Evolutionary conservation across 37 sponge, comb jelly and placozoan genomes (phyloP), one percentile per base, ranked within the genome.

Genomic region (Theonella swinhoei): DNA sequence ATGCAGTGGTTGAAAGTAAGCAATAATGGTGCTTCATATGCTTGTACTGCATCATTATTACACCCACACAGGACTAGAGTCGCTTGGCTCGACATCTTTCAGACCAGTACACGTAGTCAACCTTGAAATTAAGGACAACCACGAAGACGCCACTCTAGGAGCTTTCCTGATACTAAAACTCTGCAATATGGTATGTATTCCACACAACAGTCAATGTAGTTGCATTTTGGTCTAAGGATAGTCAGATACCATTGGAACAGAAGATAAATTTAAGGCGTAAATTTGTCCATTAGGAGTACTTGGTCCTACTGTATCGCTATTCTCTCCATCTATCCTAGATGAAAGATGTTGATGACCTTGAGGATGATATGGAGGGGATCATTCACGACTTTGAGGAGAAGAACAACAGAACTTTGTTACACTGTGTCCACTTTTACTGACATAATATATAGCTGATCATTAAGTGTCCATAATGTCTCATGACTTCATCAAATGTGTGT

Each of bases 71-170:
- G 90, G 71, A 4, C 70, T 95, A 1, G 88, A 90, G 79, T 75
- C 78, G 25, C 63, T 81, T 24, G 88, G 85, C 29, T 38, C 67
- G 28, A 42, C 58, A 40, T 33, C 76, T 35, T 90, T 70, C 73
- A 81, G 38, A 32, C 89, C 95, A 39, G 95, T 90, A 8, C 97
- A 98, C 40, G 83, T 98, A 1, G 84, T 98, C 66, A 98, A 98
- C 72, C 73, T 98, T 24, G 95, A 98, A 1, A 76, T 98, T n/a
- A 89, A 88, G 74, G 99, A 98, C 83, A 98, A 98, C 69, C 99
- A 94, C 72, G 99, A 98, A 28, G 99, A 96, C 33, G 99, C 99
- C 33, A 98, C 95, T 31, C 77, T 98, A 0, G 99, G 99, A 28
- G 88, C 99, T 3, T 92, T 98, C 68, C 79, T 91, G 5, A 87